Evolutionary conservation across 2,797 vertebrate species (phyloP).

Genomic region (Coranthus polyacanthus): DNA sequence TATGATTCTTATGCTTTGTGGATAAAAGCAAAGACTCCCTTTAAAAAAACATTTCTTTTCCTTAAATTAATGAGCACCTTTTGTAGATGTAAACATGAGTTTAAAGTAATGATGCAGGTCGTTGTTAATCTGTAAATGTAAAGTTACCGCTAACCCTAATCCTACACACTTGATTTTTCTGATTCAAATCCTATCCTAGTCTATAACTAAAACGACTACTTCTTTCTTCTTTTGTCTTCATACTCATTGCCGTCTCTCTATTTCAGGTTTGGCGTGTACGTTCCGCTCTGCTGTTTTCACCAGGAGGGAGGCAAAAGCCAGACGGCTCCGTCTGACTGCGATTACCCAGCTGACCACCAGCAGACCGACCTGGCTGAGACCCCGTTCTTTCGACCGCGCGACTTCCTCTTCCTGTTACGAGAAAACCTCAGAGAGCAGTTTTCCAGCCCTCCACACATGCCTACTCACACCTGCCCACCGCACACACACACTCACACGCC

Average conservation of each 20-base stretch:
- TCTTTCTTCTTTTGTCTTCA: conserved; percentile 14
- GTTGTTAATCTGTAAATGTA: too few relatives aligned
- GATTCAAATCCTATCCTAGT: too few relatives aligned
- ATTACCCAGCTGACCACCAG: conserved; percentile 85
- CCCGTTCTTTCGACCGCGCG: conserved; percentile 90
- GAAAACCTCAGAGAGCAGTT: conserved; percentile 97
- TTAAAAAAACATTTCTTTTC: too few relatives aligned
- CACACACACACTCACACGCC: conserved; percentile 88
- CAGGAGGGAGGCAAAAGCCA: conserved; percentile 92
- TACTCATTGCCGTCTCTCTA: not conserved
- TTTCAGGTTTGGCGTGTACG: conserved; percentile 95
- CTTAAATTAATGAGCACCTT: too few relatives aligned
- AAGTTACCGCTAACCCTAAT: too few relatives aligned
- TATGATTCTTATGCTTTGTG: too few relatives aligned
- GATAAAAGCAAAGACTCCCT: too few relatives aligned
- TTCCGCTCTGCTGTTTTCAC: conserved; percentile 98
- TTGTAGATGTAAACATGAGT: too few relatives aligned
- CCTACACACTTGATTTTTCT: too few relatives aligned
- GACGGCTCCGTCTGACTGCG: conserved; percentile 87
- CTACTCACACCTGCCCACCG: conserved; percentile 93
- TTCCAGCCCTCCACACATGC: conserved; percentile 89
- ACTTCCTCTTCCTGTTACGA: conserved; percentile 93
- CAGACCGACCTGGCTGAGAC: conserved; percentile 88
- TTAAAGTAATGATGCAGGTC: too few relatives aligned
- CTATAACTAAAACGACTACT: conserved; percentile 19